phyloP scores from a whole-genome alignment of 2,888 invertebrate genomes.

The Lasioglossum lativentre region DNA sequence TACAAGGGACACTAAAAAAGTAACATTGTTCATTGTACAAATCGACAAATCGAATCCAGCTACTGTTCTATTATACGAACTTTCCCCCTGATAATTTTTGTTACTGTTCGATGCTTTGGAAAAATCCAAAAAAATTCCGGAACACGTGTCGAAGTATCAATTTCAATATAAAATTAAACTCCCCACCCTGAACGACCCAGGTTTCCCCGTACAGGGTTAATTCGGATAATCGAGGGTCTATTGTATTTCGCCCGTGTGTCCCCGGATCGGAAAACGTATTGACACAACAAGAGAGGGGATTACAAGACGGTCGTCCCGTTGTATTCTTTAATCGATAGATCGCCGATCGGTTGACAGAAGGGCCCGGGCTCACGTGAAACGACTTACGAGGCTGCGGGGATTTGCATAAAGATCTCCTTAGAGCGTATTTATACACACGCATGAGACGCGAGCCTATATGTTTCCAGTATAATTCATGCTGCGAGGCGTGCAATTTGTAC shows the following conservation, averaged over 20 bases:
- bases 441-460: background rate
- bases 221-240: background rate
- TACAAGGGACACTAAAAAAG: too few relatives aligned
- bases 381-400: background rate
- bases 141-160: background rate
- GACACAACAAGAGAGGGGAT: background rate
- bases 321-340: background rate
- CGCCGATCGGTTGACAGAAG: background rate
- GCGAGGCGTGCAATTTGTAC: background rate
- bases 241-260: background rate
- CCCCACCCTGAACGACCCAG: background rate
- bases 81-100: too few relatives aligned
- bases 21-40: too few relatives aligned
- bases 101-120: too few relatives aligned
- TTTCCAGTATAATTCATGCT: background rate
- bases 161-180: too few relatives aligned
- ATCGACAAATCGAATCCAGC: too few relatives aligned
- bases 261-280: background rate
- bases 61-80: too few relatives aligned
- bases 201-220: background rate
- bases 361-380: background rate
- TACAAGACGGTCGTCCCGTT: background rate
- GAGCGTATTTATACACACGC: background rate
- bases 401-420: conserved; percentile 7
- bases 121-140: background rate